These are phyloP conservation scores for Porphyrio hochstetteri DNA, from an alignment of 2,113 vertebrate genomes.

Conservation along the genomic window DNA sequence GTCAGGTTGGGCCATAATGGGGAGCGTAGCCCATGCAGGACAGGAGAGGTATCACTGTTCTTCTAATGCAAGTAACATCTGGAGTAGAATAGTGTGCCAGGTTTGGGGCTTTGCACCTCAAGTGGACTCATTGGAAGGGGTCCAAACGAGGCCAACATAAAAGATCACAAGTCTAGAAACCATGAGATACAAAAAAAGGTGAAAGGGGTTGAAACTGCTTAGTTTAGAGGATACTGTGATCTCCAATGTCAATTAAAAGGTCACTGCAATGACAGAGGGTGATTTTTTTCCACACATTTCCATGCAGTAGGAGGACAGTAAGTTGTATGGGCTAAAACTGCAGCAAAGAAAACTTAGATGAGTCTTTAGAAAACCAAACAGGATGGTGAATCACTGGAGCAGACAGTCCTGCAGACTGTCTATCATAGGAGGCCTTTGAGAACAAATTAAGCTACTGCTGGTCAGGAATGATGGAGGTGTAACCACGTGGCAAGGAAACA, in stretches of 20 bases:
- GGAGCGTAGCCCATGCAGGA: background rate
- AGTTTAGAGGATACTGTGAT: background rate
- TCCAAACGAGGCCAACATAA: background rate
- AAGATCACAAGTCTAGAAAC: background rate
- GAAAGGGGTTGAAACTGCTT: background rate
- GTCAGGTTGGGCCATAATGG: background rate
- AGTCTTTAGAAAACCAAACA: background rate
- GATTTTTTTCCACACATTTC: background rate
- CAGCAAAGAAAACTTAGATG: background rate
- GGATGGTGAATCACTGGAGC: background rate
- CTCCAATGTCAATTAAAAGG: background rate
- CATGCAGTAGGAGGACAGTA: background rate
- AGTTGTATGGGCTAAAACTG: background rate
- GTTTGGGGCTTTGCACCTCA: background rate
- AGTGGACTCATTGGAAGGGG: background rate
- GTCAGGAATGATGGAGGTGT: background rate
- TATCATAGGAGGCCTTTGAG: background rate
- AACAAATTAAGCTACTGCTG: background rate
- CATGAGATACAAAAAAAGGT: background rate
- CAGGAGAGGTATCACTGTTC: background rate
- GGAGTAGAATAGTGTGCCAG: background rate
- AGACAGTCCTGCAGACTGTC: background rate
- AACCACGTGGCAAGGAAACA: background rate
- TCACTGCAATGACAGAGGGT: background rate
- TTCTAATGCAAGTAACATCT: fast-evolving